Base-by-base conservation (phyloP, 1,140 invertebrate species). In the Anadara kagoshimensis region DNA sequence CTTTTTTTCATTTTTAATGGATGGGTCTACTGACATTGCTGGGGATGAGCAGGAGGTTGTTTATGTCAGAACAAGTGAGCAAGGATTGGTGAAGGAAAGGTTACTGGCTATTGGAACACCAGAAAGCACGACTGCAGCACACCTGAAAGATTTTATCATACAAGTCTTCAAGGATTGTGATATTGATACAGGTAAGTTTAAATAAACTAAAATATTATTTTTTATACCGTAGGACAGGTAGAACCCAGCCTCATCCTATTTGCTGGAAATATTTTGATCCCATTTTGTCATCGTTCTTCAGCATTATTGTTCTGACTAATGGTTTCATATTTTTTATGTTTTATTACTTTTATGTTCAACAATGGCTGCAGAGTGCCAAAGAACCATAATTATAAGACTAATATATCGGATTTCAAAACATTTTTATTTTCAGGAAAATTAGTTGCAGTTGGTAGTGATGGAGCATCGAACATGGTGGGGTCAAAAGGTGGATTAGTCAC, bases 1-100 rank as follows among this genome's bases (percentile, higher is more conserved):
- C n/a, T 70, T 70, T 56, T 64, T 71, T 59, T 49, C 71, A 41
- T 66, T 74, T 54, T 58, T 78, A 36, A 78, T 78, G 70, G 75
- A 78, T 54, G 70, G 66, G 24, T 44, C 67, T 7, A 74, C 68
- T 20, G 71, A 78, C 45, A 71, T 78, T 14, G 45, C 54, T 16
- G 76, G 76, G 11, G 59, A 64, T 44, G 73, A 78, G 44, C 71
- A 78, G 47, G 71, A 74, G 49, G 36, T 63, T 1, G 56, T 78
- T 12, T 74, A 61, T 36, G 18, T 78, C 10, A 53, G 67, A 49
- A 43, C 20, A 43, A 44, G n/a, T 14, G n/a, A 24, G 4, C 36
- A 57, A 43, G 71, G 67, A n/a, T 20, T 41, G 24, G 47, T 71
- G 5, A 67, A 22, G 26, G 68, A 73, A 24, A 59, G 43, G 20